Evolutionary conservation across 1,140 invertebrate species (phyloP), one percentile per base, ranked within the genome.

Genomic region (Proctacanthus coquilletti): DNA sequence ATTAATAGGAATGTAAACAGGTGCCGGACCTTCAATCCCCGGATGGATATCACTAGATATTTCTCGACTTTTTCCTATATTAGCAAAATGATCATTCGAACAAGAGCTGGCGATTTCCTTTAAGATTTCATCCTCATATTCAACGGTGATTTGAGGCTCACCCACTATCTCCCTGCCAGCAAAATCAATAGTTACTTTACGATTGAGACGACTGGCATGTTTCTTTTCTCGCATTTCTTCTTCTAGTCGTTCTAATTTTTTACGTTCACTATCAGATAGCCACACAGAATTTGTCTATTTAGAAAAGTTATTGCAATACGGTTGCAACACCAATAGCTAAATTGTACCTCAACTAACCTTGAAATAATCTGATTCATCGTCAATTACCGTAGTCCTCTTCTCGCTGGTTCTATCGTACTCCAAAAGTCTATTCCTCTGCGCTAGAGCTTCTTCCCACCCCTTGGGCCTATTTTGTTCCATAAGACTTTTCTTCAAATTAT

Each of bases 321-420:
- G n/a, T 8, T 6, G 6, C 6, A 25, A 25, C 23, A 25, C n/a
- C 6, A 25, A 25, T 25, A 8, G n/a, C n/a, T n/a, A n/a, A n/a
- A n/a, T n/a, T 25, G 23, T 25, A 25, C 6, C 6, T 25, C 10
- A 15, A 35, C 38, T 43, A 10, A 39, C 42, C 29, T 76, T 74
- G 63, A 87, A 97, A 61, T 96, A 96, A 61, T 97, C 93, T 43
- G 77, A 76, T 54, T 96, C 85, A 60, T 96, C 92, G 59, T 97
- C 92, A 42, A 92, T 93, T 3, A 97, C 86, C 51, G 75, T 76
- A 0, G 91, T 95, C 43, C 86, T 69, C 40, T 75, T 71, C 45
- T 83, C 77, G 63, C 87, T 85, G 34, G 79, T 85, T 41, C 73
- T 68, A 61, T 96, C 88, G 67, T 74, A 93, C 52, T 93, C 85